Evolutionary conservation across 1,140 invertebrate genomes (phyloP), one percentile per base, ranked within the genome.

Genomic region (Drosophila oshimai): DNA sequence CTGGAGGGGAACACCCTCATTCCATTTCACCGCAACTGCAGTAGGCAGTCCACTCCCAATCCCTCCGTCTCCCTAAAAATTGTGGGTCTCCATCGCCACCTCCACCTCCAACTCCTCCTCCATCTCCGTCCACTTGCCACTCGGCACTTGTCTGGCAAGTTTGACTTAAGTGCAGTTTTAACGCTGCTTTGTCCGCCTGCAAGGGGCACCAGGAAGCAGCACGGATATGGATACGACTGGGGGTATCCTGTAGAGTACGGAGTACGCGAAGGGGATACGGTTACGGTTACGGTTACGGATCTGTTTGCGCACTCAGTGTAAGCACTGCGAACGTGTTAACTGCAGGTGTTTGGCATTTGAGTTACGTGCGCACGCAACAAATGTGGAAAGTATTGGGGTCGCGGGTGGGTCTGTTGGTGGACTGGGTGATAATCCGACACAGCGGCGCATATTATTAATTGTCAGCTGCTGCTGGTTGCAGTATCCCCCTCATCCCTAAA

Each of bases 121-220:
- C 53, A 33, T 18, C 39, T 18, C 65, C 3, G 37, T 3, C 28
- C 29, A 42, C 29, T 15, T 28, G 9, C 64, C 44, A 42, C 62
- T 51, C 39, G 49, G 60, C 75, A 69, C 81, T 75, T 86, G 80
- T 86, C 80, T 86, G 80, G 75, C 81, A 86, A 87, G 80, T 86
- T 86, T 86, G 80, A 87, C 80, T 86, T 86, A 80, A 87, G 80
- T 86, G 80, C 75, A 86, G 81, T 80, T 87, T 86, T 87, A 80
- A 73, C 80, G 80, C 73, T 84, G 65, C 68, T 61, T 62, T 34
- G 47, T 62, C 58, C 71, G 72, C 54, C 60, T 58, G 57, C 22
- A 18, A 33, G 61, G 55, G 55, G 46, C 49, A 45, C 33, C 39
- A 34, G n/a, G n/a, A n/a, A n/a, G n/a, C n/a, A 50, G 17, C 20